Percentiles rank a stretch among this genome's conserved stretches.
Conservation (phyloP, 1,140 invertebrate species). For the Aradophagus sp. region DNA sequence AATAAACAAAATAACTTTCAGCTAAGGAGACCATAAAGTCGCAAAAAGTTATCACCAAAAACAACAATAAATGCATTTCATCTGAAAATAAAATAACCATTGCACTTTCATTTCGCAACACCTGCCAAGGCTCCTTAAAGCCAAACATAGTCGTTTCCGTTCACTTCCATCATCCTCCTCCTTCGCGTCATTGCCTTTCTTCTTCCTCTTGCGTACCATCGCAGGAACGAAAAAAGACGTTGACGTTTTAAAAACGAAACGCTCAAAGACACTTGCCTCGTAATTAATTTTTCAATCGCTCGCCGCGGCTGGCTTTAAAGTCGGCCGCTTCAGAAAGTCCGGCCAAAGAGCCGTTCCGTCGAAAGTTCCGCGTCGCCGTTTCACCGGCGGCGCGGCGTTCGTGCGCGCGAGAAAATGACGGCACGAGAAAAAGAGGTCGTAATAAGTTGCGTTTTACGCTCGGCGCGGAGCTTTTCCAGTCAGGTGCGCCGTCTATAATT, state of each 20-base stretch:
- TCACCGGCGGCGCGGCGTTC: background rate
- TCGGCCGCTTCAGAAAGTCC: slow-evolving; percentile 29
- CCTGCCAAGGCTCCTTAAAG: too few relatives aligned
- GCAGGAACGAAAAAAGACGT: too few relatives aligned
- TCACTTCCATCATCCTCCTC: too few relatives aligned
- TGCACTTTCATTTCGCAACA: too few relatives aligned
- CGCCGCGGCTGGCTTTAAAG: slow-evolving; percentile 28
- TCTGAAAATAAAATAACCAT: too few relatives aligned
- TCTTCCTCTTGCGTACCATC: too few relatives aligned
- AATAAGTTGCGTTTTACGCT: slow-evolving; percentile 4
- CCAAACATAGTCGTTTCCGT: too few relatives aligned
- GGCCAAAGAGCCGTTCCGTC: slow-evolving; percentile 9
- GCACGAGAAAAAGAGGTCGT: slow-evolving; percentile 16
- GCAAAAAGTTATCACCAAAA: too few relatives aligned
- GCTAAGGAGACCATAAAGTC: too few relatives aligned
- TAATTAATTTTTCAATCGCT: slow-evolving; percentile 50
- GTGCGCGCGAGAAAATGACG: slow-evolving; percentile 21
- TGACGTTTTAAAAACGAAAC: slow-evolving; percentile 26
- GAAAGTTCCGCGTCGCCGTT: slow-evolving; percentile 26
- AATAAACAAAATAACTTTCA: too few relatives aligned
- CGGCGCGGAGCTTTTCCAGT: slow-evolving; percentile 22
- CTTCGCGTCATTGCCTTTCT: too few relatives aligned
- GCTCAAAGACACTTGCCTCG: slow-evolving; percentile 32
- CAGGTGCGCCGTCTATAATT: slow-evolving; percentile 42
- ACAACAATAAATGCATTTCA: too few relatives aligned